Percentiles rank a stretch among this genome's conserved stretches.
phyloP scores from a whole-genome alignment of 1,140 invertebrate genomes.

The Aplysia californica region DNA sequence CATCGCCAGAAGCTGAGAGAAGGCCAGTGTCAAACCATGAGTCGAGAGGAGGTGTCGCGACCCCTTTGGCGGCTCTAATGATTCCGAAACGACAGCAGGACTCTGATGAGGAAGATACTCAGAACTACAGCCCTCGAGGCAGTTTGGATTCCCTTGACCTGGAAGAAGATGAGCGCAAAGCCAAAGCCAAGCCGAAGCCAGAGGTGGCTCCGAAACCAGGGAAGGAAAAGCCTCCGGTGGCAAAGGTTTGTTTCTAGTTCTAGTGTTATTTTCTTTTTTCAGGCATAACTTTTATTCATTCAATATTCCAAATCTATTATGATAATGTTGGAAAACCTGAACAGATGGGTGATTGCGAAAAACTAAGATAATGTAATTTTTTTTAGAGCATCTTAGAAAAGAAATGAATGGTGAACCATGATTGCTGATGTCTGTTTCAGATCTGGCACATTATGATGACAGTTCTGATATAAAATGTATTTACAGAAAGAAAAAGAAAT shows the following conservation, averaged over 20 bases:
- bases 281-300: not conserved
- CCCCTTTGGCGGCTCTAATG: not conserved
- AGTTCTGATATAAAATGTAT: too few species aligned
- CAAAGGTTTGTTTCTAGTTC: not conserved
- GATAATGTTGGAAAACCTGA: too few species aligned
- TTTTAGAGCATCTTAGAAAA: too few species aligned
- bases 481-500: too few species aligned
- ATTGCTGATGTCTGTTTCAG: too few species aligned
- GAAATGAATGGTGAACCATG: too few species aligned
- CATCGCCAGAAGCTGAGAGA: not conserved
- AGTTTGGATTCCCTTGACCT: slow-evolving; percentile 13
- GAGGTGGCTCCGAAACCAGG: slow-evolving; percentile 28
- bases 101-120: not conserved
- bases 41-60: not conserved
- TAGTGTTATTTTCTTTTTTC: not conserved
- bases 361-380: too few species aligned
- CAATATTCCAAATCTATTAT: not conserved
- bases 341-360: too few species aligned
- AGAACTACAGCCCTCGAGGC: not conserved
- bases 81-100: not conserved
- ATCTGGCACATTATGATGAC: too few species aligned
- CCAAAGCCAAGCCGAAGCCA: slow-evolving; percentile 13
- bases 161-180: not conserved
- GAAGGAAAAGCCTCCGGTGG: slow-evolving; percentile 22
- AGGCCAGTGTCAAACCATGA: not conserved